Evolutionary conservation across 2,113 vertebrate genomes (phyloP).

Genomic region (Tachuris rubrigastra): DNA sequence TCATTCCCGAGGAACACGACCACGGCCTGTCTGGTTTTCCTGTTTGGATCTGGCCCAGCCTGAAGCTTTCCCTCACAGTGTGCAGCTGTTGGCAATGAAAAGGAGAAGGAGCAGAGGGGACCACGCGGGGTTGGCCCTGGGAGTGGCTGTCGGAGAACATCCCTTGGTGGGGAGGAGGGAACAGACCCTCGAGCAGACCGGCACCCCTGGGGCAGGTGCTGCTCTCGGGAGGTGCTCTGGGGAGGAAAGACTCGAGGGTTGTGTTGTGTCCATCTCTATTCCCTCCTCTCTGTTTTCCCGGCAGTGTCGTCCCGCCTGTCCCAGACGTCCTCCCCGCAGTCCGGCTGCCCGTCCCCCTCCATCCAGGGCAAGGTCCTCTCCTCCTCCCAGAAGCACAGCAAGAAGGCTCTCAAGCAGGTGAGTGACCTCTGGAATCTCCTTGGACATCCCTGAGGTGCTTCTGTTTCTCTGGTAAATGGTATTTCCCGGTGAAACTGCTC

Average conservation of each 20-base stretch:
- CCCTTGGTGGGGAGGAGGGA: not conserved
- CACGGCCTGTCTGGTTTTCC: not conserved
- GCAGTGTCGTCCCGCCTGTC: constrained; percentile 87
- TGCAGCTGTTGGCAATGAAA: not conserved
- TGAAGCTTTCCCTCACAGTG: not conserved
- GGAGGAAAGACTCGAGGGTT: not conserved
- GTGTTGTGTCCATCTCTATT: not conserved
- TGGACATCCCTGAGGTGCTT: accelerated
- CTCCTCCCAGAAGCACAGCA: constrained; percentile 97
- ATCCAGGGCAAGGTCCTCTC: constrained; percentile 92
- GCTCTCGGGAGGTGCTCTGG: not conserved
- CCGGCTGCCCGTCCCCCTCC: constrained; percentile 89
- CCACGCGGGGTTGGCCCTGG: not conserved
- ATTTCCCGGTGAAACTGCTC: not conserved
- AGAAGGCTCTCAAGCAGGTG: constrained; percentile 98
- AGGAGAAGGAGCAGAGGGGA: not conserved
- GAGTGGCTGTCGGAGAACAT: not conserved
- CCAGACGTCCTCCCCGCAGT: constrained; percentile 89
- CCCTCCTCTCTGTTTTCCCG: not conserved
- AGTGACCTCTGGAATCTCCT: not conserved
- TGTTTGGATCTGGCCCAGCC: not conserved
- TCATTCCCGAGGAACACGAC: not conserved
- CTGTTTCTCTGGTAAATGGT: not conserved
- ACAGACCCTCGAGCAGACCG: not conserved
- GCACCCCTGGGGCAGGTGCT: not conserved